phyloP scores from a whole-genome alignment of 2,113 vertebrate genomes.

The Microcebus jonahi region DNA sequence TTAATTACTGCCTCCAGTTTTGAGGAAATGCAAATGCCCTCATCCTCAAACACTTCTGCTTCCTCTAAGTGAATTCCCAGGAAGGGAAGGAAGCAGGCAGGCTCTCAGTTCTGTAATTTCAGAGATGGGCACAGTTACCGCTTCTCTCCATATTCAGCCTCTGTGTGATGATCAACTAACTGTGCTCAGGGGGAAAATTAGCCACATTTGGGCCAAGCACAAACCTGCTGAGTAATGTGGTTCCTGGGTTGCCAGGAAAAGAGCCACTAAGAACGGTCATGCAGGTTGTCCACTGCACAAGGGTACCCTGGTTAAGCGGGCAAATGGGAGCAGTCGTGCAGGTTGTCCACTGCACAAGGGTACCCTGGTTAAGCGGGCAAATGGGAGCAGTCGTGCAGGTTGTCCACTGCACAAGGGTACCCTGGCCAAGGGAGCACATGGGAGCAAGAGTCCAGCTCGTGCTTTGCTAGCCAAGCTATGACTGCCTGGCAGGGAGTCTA shows the following conservation, averaged over 20 bases:
- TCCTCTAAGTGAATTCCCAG: background rate
- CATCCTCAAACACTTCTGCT: background rate
- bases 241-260: background rate
- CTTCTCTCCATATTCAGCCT: background rate
- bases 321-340: background rate
- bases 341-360: background rate
- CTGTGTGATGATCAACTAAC: background rate
- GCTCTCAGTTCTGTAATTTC: background rate
- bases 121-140: background rate
- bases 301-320: too few species aligned
- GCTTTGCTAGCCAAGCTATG: background rate
- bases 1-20: background rate
- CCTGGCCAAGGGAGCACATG: background rate
- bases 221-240: background rate
- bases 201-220: background rate
- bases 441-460: background rate
- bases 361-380: too few species aligned
- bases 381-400: background rate
- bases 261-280: background rate
- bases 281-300: background rate
- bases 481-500: background rate
- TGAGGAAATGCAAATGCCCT: background rate
- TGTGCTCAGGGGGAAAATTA: background rate
- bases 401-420: background rate
- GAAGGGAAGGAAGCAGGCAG: background rate